Evolutionary conservation across 2,797 vertebrate species (phyloP), one percentile per base, ranked within the genome.

Genomic region (Danionella dracula): DNA sequence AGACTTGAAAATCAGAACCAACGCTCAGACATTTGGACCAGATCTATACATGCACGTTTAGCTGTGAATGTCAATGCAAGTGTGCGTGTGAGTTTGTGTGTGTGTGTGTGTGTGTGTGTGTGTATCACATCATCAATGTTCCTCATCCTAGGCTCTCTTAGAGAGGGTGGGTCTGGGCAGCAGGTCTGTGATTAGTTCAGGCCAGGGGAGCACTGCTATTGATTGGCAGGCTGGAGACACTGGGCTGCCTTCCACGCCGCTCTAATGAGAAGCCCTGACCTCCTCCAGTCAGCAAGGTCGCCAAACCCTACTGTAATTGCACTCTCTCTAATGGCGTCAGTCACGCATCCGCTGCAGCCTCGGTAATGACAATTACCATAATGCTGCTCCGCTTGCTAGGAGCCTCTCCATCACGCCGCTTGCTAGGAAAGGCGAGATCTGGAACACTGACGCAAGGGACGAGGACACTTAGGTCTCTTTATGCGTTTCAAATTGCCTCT

Each of bases 231-330:
- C 85, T 75, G 84, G 86, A 90, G 88, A 90, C 87, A 85, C 85
- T 81, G 84, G 88, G 88, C 89, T 89, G 87, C 87, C 84, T 90
- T 90, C 89, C 85, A 89, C 87, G 83, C 75, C 81, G 74, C 87
- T 89, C 89, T 91, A 90, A 90, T 91, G 90, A 91, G 90, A 88
- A 88, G 86, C 80, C 82, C 84, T 90, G 88, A 90, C 90, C 90
- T 90, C 88, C 84, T 78, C 84, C 82, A 85, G 85, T 88, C 90
- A 89, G 88, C 89, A 91, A 91, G 90, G 90, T 90, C 89, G 86
- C 85, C 85, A 81, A 79, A 85, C 84, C 85, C 85, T 86, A 90
- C 90, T 88, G 88, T 89, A 91, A 91, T 90, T 89, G 89, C 89
- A 85, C 88, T 91, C 86, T 84, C 85, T 87, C 84, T 91, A 91